Percentiles rank a stretch among this genome's conserved stretches.
phyloP scores from a whole-genome alignment of 2,888 invertebrate species.

The Cybosia mesomella region DNA sequence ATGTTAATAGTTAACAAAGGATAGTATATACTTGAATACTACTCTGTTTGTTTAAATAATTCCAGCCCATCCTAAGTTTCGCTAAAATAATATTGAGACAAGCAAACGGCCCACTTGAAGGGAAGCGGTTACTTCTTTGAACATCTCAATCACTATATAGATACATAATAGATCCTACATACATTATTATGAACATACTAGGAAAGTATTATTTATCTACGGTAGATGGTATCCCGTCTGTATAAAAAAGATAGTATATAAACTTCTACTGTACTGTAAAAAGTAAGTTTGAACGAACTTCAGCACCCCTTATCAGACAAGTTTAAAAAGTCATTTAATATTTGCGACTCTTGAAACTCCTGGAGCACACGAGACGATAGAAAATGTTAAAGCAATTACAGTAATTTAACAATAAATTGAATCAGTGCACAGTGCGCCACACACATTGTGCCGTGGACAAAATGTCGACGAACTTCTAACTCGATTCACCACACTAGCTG shows the following conservation, averaged over 20 bases:
- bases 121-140: no score
- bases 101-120: no score
- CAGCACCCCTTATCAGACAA: slow-evolving; percentile 11
- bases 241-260: neutral
- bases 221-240: neutral
- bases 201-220: neutral
- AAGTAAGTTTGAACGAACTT: neutral
- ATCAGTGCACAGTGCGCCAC: slow-evolving; percentile 55
- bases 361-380: slow-evolving; percentile 38
- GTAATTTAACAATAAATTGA: slow-evolving; percentile 64
- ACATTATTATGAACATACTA: no score
- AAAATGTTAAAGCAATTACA: slow-evolving; percentile 59
- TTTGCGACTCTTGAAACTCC: slow-evolving; percentile 32
- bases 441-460: slow-evolving; percentile 51
- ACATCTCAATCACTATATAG: no score
- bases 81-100: no score
- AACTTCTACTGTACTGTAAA: neutral
- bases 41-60: no score
- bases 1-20: no score
- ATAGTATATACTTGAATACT: no score
- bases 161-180: no score
- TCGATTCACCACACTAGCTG: slow-evolving; percentile 60
- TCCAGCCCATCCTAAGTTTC: no score
- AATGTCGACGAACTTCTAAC: slow-evolving; percentile 64
- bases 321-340: slow-evolving; percentile 40